Conservation (phyloP, 2,113 vertebrate genomes). For the Dipodomys spectabilis region DNA sequence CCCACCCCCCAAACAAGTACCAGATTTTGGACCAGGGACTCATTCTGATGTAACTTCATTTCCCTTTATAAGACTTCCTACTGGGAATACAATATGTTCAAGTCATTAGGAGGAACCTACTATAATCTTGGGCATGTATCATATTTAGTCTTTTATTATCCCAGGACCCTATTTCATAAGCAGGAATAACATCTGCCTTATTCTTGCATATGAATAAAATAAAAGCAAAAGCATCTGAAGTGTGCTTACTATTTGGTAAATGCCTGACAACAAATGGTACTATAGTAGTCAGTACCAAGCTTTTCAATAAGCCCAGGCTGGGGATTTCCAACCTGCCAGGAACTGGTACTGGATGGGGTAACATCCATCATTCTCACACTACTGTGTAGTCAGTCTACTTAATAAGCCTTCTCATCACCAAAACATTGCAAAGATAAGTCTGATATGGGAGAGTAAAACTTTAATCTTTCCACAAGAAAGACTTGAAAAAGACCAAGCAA, state of each 20-base stretch:
- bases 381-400: not conserved
- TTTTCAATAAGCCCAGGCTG: not conserved
- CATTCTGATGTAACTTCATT: not conserved
- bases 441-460: not conserved
- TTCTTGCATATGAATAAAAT: not conserved
- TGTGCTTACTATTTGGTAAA: constrained; percentile 8
- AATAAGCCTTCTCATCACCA: not conserved
- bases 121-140: not conserved
- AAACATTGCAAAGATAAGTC: not conserved
- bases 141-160: not conserved
- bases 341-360: not conserved
- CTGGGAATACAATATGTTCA: not conserved
- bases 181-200: not conserved
- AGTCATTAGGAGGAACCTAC: not conserved
- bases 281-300: not conserved
- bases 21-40: not conserved
- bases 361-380: not conserved
- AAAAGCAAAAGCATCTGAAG: not conserved
- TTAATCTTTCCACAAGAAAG: not conserved
- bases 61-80: not conserved
- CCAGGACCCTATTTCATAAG: not conserved
- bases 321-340: not conserved
- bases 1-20: too few species aligned
- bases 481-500: not conserved
- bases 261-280: not conserved